Evolutionary conservation across 23 tunicate species (phyloP).

Genomic region (Botrylloides violaceus): DNA sequence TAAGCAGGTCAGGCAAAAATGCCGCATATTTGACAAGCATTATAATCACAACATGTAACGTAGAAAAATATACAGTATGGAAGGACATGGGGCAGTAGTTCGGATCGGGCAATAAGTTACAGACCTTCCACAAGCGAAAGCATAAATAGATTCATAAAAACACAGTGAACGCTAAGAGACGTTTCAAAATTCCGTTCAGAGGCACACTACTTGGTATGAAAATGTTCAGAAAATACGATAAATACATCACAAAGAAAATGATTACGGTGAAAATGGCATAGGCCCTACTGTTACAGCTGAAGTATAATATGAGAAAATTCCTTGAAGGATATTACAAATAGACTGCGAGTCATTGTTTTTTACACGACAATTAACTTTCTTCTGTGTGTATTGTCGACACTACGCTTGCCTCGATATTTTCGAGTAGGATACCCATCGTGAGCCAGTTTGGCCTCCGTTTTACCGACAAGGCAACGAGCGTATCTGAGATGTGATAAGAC

Average conservation of each 20-base stretch:
- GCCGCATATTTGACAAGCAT: too few relatives aligned
- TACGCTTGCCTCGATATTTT: background rate
- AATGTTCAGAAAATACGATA: background rate
- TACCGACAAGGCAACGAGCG: background rate
- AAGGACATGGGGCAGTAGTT: too few relatives aligned
- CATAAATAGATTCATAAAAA: background rate
- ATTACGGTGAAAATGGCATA: too few relatives aligned
- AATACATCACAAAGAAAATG: background rate
- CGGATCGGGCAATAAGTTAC: background rate
- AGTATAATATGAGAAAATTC: too few relatives aligned
- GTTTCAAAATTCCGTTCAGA: background rate
- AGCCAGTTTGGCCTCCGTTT: background rate
- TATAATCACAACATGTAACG: too few relatives aligned
- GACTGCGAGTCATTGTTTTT: too few relatives aligned
- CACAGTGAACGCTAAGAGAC: background rate
- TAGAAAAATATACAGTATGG: too few relatives aligned
- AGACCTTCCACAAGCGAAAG: background rate
- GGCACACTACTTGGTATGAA: background rate
- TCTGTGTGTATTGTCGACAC: too few relatives aligned
- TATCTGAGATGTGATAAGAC: background rate
- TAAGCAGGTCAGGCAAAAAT: too few relatives aligned
- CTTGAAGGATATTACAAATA: too few relatives aligned
- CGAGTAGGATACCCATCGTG: background rate
- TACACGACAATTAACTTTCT: too few relatives aligned
- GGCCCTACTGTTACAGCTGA: too few relatives aligned